phyloP scores from a whole-genome alignment of 2,888 invertebrate species.

The Thecocarcelia acutangulata region DNA sequence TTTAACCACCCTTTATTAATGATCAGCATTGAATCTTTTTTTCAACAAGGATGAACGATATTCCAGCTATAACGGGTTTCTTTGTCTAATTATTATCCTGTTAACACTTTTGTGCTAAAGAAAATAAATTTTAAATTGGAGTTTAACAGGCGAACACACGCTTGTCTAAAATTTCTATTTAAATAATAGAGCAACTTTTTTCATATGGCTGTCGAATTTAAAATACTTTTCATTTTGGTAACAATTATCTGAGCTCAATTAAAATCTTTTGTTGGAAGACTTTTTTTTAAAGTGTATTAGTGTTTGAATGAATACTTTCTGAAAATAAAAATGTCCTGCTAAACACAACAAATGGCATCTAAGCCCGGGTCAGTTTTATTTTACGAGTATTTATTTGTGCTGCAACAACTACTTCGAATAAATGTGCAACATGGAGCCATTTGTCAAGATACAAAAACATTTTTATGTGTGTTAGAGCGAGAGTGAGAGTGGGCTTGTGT shows the following conservation, averaged over 20 bases:
- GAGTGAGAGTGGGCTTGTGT: neutral
- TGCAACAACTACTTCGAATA: conserved; percentile 11
- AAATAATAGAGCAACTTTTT: too few relatives aligned
- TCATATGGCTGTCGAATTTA: neutral
- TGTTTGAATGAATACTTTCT: neutral
- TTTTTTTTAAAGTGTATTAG: conserved; percentile 3
- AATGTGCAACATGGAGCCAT: conserved; percentile 44
- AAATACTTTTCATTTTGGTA: neutral
- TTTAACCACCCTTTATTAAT: too few relatives aligned
- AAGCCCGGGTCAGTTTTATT: conserved; percentile 49
- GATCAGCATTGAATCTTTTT: too few relatives aligned
- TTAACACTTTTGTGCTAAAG: too few relatives aligned
- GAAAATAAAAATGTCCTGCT: conserved; percentile 26
- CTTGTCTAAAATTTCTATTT: too few relatives aligned
- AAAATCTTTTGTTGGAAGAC: conserved; percentile 21
- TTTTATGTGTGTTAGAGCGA: neutral
- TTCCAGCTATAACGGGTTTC: too few relatives aligned
- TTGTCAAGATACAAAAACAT: conserved; percentile 19
- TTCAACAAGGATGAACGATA: too few relatives aligned
- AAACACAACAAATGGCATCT: conserved; percentile 27
- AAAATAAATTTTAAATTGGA: too few relatives aligned
- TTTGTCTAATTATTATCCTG: too few relatives aligned
- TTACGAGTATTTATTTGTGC: conserved; percentile 42
- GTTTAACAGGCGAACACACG: too few relatives aligned
- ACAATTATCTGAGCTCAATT: conserved; percentile 6